phyloP scores from a whole-genome alignment of 2,888 invertebrate genomes.

The Gymnoscelis rufifasciata region DNA sequence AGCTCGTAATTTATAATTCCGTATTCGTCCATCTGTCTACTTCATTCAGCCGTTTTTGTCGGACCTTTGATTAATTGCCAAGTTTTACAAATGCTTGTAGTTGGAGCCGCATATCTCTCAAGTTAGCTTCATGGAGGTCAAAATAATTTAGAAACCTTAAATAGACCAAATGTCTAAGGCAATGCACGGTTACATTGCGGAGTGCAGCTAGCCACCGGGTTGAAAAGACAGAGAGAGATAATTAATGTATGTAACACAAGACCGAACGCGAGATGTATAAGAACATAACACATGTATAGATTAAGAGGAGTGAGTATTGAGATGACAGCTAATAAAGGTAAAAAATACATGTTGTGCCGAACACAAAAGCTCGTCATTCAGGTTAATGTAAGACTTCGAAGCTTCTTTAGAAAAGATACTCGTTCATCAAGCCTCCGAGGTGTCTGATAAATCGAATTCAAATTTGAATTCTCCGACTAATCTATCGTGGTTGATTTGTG shows the following conservation, averaged over 20 bases:
- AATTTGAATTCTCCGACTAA: constrained; percentile 23
- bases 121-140: not conserved
- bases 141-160: not conserved
- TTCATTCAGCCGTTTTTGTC: constrained; percentile 28
- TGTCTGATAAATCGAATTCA: constrained; percentile 25
- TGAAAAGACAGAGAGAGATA: too few relatives aligned
- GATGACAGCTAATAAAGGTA: too few relatives aligned
- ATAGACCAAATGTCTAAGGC: too few relatives aligned
- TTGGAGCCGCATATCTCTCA: not conserved
- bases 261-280: too few relatives aligned
- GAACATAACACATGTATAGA: too few relatives aligned
- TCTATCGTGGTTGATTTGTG: constrained; percentile 22
- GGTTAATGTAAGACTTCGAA: not conserved
- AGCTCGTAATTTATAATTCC: not conserved
- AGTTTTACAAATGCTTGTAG: constrained; percentile 17
- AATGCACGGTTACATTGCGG: too few relatives aligned
- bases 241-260: too few relatives aligned
- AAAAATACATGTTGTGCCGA: too few relatives aligned
- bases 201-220: too few relatives aligned
- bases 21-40: constrained; percentile 19
- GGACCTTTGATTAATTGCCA: constrained; percentile 28
- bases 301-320: too few relatives aligned
- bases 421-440: constrained; percentile 18
- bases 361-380: too few relatives aligned
- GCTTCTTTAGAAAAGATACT: constrained; percentile 4